Evolutionary conservation across 2,113 vertebrate genomes (phyloP).

Genomic region (Apistogramma diplotaenia): DNA sequence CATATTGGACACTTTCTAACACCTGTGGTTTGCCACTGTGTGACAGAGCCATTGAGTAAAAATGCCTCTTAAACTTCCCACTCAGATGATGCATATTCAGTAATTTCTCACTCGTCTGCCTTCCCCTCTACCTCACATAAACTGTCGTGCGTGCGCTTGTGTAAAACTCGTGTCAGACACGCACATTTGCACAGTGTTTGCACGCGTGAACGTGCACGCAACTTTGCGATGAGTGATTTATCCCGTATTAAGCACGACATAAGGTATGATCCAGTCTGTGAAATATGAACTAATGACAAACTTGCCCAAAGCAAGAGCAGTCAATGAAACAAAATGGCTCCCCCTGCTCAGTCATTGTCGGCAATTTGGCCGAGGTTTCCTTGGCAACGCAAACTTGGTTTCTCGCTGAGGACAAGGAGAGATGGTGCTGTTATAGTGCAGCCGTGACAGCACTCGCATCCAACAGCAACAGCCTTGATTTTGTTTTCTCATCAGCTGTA

Average conservation of each 20-base stretch:
- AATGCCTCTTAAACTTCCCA: background rate
- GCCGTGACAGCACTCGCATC: constrained; percentile 40
- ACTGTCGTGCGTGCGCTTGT: background rate
- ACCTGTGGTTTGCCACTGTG: constrained; percentile 23
- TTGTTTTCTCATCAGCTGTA: constrained; percentile 37
- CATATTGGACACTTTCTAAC: constrained; percentile 7
- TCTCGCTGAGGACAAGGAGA: constrained; percentile 62
- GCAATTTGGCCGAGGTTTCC: constrained; percentile 75
- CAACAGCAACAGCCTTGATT: constrained; percentile 50
- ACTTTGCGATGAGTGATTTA: background rate
- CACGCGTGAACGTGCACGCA: background rate
- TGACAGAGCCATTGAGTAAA: background rate
- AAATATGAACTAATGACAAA: constrained; percentile 2
- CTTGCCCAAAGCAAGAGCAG: constrained; percentile 45
- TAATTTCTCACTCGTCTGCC: background rate
- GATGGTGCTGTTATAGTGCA: constrained; percentile 52
- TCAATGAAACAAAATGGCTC: constrained; percentile 76
- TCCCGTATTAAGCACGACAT: background rate
- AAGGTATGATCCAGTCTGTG: background rate
- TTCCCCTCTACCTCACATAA: background rate
- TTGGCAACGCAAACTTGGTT: constrained; percentile 78
- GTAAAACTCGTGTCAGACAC: background rate
- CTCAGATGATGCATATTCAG: constrained; percentile 1
- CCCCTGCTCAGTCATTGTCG: constrained; percentile 67
- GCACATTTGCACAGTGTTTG: background rate